Base-by-base conservation (phyloP, 2,113 vertebrate species). In the Callipepla squamata region DNA sequence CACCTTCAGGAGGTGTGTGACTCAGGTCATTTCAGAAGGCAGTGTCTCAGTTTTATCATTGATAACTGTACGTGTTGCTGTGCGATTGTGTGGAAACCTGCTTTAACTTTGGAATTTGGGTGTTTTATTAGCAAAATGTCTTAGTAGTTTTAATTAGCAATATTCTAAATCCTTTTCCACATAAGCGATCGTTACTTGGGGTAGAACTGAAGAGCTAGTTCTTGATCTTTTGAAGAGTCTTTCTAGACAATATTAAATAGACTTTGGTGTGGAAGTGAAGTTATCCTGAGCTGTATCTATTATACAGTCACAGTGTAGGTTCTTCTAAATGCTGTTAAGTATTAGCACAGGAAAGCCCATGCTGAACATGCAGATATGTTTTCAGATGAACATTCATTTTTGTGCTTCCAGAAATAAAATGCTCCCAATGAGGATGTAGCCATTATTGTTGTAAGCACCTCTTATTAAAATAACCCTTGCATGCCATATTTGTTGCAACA, bases 221-320 rank as follows among this genome's bases (percentile, higher is more conserved):
- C 67, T 50, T 80, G 23, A 6, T 85, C n/a, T 12, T 85, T 23
- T 3, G 4, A 14, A 45, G 50, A 53, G 32, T 76, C 57, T 19
- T 85, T 11, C 30, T 26, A 48, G 51, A 68, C 91, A 65, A 5
- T 0, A 1, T 72, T 91, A 47, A 59, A 75, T 38, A 85, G 21
- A n/a, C 50, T 91, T 77, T 77, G 42, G 21, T 74, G 28, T 38
- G 32, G 74, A 85, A 85, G 47, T 50, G 58, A 28, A 83, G 28
- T 83, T 94, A 45, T 21, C 58, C 28, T 73, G 74, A 84, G 32
- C 25, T 87, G 34, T 80, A 51, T 89, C 84, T 19, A 63, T 25
- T 59, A 57, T 65, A 34, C 23, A 62, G 7, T 70, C 75, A 34
- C 36, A 70, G 18, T 51, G 15, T 75, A 81, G 36, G n/a, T 48